These are phyloP conservation scores for Zosterops borbonicus DNA, from an alignment of 2,113 vertebrate genomes.

Conservation along the genomic window DNA sequence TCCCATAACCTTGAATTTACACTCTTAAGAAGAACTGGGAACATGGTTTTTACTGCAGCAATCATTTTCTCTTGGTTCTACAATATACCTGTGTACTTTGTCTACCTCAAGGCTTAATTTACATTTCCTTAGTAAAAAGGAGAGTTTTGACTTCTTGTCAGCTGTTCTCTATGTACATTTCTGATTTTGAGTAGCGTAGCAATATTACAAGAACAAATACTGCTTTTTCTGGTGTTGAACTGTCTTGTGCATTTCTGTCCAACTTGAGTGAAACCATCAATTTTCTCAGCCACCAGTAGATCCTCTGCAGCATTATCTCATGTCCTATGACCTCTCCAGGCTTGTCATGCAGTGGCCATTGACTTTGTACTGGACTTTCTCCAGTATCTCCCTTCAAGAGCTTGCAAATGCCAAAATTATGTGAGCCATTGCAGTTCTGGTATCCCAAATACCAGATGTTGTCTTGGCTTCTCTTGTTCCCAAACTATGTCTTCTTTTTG, in stretches of 20 bases:
- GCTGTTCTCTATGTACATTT: background rate
- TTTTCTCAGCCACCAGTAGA: background rate
- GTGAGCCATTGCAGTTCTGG: background rate
- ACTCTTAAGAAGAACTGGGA: background rate
- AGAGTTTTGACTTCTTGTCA: background rate
- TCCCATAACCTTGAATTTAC: background rate
- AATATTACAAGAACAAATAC: background rate
- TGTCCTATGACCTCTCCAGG: background rate
- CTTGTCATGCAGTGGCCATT: background rate
- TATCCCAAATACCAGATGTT: slow-evolving; percentile 13
- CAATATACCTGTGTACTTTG: background rate
- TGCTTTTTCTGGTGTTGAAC: background rate
- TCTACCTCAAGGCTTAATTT: background rate
- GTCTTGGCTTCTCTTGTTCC: background rate
- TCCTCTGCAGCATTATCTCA: background rate
- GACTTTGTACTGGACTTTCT: background rate
- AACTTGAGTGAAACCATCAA: background rate
- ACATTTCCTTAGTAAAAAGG: background rate
- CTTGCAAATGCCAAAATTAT: slow-evolving; percentile 27
- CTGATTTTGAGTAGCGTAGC: background rate
- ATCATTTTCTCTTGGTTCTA: background rate
- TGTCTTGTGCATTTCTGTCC: background rate
- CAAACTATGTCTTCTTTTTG: background rate
- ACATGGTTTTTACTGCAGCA: background rate
- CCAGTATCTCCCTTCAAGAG: background rate